A percentile compares a stretch with the other conserved stretches of the same genome.
Conservation (phyloP, 2,888 invertebrate genomes). For the Oeneis ivallda region DNA sequence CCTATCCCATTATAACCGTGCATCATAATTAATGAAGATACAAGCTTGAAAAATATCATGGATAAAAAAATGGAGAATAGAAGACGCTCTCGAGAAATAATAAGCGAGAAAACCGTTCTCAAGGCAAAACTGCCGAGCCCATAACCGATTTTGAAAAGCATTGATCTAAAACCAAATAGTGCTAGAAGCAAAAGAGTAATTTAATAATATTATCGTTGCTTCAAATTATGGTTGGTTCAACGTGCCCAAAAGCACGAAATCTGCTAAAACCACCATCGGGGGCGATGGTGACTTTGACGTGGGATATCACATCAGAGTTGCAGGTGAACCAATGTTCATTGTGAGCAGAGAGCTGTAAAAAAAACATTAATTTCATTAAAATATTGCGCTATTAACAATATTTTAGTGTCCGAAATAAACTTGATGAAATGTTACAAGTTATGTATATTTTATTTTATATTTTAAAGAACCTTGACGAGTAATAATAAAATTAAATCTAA, state of each 20-base stretch:
- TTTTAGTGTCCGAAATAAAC: not conserved
- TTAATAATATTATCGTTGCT: not conserved
- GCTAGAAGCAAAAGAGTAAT: not conserved
- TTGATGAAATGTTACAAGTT: no score
- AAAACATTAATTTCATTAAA: no score
- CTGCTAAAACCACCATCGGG: slow-evolving; percentile 85
- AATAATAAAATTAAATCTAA: no score
- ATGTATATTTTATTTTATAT: no score
- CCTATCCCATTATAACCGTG: not conserved
- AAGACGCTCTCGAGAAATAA: no score
- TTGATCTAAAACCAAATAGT: not conserved
- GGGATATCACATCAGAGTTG: slow-evolving; percentile 65
- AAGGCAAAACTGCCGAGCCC: not conserved
- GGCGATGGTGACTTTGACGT: slow-evolving; percentile 81
- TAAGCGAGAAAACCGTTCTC: not conserved
- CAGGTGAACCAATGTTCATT: slow-evolving; percentile 74
- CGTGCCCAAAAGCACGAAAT: slow-evolving; percentile 70
- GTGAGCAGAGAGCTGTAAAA: slow-evolving; percentile 76
- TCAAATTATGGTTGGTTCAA: slow-evolving; percentile 46
- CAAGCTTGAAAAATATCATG: not conserved
- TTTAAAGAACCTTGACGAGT: no score
- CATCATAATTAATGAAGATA: not conserved
- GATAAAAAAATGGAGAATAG: no score
- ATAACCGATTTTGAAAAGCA: slow-evolving; percentile 4
- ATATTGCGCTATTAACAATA: no score